Base-by-base conservation (phyloP, 2,113 vertebrate genomes). In the Solea senegalensis region DNA sequence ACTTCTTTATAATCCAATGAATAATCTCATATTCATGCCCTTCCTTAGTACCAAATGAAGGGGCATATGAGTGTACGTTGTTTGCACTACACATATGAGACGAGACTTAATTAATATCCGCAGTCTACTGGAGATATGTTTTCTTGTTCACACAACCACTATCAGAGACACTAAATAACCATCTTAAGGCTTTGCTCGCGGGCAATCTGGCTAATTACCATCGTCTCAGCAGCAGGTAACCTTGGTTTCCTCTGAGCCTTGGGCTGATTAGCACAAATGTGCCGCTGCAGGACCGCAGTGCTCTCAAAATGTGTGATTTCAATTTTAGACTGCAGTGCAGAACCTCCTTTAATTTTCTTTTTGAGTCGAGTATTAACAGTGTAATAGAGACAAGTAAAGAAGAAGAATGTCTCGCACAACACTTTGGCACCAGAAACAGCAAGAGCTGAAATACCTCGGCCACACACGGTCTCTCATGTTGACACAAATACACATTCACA, bases 231-330 rank as follows among this genome's bases (percentile, higher is more conserved):
- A 79, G 86, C 80, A 88, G 87, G 84, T 87, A 82, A 84, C 87
- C 86, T 85, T 83, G 89, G 68, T 86, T 85, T 79, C 81, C 46
- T 83, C 65, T 10, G 63, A 68, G 73, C 83, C 52, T 7, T 40
- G 43, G 76, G 86, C 86, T 88, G 74, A 86, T 90, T 86, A 85
- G 72, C 82, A 81, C 76, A 16, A 65, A 76, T 76, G 74, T 82
- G 74, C 81, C 81, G 77, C 81, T 86, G 79, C 79, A 44, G 72
- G 74, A 72, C 60, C 65, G 65, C 68, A 12, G 14, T 28, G 77
- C 62, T 55, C 75, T 77, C 67, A 74, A 64, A 21, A 72, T 56
- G 72, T 70, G 72, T 40, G 45, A 55, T 55, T 81, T 80, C 76
- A 79, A 4, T 65, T 85, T 80, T 59, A 80, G 81, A 85, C 71